These are phyloP conservation scores for Lepidocyrtinus sp. DNA, from an alignment of 2,888 invertebrate species.

Conservation along the genomic window DNA sequence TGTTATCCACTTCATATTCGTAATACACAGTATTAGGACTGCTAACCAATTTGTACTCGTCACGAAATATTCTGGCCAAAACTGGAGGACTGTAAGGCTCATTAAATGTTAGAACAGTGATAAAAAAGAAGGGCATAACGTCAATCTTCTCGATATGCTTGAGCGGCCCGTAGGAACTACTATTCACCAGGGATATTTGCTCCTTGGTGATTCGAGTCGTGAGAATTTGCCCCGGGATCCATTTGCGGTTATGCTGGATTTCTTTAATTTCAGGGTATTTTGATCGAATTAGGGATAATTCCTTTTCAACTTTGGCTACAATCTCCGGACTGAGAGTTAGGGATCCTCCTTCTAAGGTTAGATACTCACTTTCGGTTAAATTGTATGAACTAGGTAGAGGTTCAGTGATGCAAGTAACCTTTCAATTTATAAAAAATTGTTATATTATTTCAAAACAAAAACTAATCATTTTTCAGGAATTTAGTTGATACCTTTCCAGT, in stretches of 20 bases:
- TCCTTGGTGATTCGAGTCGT: slow-evolving; percentile 51
- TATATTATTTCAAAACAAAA: not conserved
- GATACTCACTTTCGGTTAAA: slow-evolving; percentile 35
- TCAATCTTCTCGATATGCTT: slow-evolving; percentile 51
- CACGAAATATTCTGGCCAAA: not conserved
- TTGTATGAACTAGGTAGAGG: slow-evolving; percentile 17
- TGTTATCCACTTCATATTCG: slow-evolving; percentile 56
- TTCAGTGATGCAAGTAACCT: not conserved
- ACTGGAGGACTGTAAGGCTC: slow-evolving; percentile 56
- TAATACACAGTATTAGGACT: slow-evolving; percentile 57
- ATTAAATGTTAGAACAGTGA: slow-evolving; percentile 48
- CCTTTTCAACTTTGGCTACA: slow-evolving; percentile 22
- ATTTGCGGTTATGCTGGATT: slow-evolving; percentile 47
- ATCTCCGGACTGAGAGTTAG: slow-evolving; percentile 12
- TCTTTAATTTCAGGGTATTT: slow-evolving; percentile 35
- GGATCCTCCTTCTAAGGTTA: slow-evolving; percentile 32
- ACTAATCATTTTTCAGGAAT: not conserved
- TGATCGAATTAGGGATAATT: slow-evolving; percentile 28
- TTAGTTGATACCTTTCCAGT: not conserved
- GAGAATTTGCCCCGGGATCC: slow-evolving; percentile 60
- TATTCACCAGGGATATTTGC: slow-evolving; percentile 43
- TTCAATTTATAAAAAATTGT: not conserved
- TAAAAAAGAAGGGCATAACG: slow-evolving; percentile 52
- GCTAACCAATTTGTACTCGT: slow-evolving; percentile 23
- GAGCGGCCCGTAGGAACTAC: slow-evolving; percentile 48